Evolutionary conservation across 2,113 vertebrate species (phyloP).

Genomic region (Eulacestoma nigropectus): DNA sequence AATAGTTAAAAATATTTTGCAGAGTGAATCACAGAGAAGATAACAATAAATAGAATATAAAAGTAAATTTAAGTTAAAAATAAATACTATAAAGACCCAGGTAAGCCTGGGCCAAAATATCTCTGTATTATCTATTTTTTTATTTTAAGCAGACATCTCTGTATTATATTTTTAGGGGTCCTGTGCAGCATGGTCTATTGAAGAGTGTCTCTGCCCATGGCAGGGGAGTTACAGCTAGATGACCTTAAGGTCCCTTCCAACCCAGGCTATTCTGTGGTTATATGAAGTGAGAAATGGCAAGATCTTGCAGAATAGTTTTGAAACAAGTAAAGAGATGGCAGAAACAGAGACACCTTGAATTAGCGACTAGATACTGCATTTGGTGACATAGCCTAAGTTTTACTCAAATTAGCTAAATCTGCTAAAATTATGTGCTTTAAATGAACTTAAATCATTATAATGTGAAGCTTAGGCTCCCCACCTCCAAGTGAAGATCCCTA

Average conservation of each 20-base stretch:
- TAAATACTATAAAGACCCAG: not conserved
- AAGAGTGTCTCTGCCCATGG: not conserved
- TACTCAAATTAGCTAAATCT: not conserved
- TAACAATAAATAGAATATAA: not conserved
- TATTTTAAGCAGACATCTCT: not conserved
- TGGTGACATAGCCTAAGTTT: rapidly evolving
- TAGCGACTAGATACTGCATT: not conserved
- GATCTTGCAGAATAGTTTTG: not conserved
- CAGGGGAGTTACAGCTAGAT: not conserved
- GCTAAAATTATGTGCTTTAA: not conserved
- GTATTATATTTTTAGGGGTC: not conserved
- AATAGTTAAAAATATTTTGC: not conserved
- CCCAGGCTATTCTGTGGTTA: not conserved
- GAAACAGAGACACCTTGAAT: not conserved
- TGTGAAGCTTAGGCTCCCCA: not conserved
- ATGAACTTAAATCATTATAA: not conserved
- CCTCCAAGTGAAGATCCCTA: not conserved
- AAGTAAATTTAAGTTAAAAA: not conserved
- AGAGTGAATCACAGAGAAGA: not conserved
- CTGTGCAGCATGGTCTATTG: not conserved
- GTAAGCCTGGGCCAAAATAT: not conserved
- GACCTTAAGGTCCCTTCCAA: not conserved
- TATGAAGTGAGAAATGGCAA: not conserved
- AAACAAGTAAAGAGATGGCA: not conserved
- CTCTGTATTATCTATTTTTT: not conserved